Evolutionary conservation across 2,888 invertebrate species (phyloP), one percentile per base, ranked within the genome.

Genomic region (Blera fallax): DNA sequence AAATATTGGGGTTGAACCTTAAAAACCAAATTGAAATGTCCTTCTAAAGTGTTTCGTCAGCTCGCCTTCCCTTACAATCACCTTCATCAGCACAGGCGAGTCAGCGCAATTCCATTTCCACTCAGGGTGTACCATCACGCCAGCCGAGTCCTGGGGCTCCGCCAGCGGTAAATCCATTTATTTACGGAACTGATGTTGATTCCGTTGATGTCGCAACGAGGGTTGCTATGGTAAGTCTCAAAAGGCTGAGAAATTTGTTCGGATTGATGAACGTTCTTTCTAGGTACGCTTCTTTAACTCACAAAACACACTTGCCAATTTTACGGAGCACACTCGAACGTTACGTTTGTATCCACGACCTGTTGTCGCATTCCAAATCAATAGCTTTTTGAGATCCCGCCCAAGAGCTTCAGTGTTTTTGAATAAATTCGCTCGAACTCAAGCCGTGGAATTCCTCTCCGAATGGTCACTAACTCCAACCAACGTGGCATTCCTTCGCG

Each of bases 361-460:
- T 0, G 99, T 99, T 2, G 99, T 99, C 3, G 99, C 99, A 4
- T 98, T 99, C 90, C 99, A 99, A 93, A 97, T 98, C 89, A 97
- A 98, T 92, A 98, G 98, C 90, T 99, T 99, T 91, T 93, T 99
- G 10, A 94, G 99, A 83, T 99, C 99, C 7, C 94, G 99, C 34
- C 98, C 98, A 0, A 94, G 97, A 88, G 95, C 96, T 10, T 97
- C 98, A 0, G 94, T 95, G 50, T 99, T 99, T 91, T 94, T 99
- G 56, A 96, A 96, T 89, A 96, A 96, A 90, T 98, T 99, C 90
- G 97, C 99, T 0, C 94, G 98, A 88, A 98, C 99, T 2, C 99
- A 99, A 95, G 99, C 99, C 0, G 99, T 99, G 0, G 99, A 99
- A 91, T 99, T 98, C 92, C 94, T 99, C 87, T 99, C 99, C 0